Conservation (phyloP, 2,113 vertebrate species). For the Chinchilla lanigera region DNA sequence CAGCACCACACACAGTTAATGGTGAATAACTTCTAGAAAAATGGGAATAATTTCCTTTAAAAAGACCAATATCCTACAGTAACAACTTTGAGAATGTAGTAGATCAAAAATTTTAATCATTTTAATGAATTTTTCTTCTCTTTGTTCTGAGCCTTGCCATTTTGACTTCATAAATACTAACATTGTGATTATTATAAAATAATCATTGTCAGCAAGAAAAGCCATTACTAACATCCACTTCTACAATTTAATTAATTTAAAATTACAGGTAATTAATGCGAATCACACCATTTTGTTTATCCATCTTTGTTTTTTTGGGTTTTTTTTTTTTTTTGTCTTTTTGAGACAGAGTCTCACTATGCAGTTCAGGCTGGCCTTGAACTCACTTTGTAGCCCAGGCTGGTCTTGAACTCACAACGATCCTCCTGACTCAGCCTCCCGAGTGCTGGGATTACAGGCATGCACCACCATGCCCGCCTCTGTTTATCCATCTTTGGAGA, state of each 20-base stretch:
- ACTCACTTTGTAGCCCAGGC: too few species aligned
- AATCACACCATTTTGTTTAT: not conserved
- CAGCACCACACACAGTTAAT: not conserved
- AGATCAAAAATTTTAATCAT: not conserved
- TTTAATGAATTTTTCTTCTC: not conserved
- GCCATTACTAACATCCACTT: not conserved
- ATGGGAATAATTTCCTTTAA: not conserved
- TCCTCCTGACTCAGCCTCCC: too few species aligned
- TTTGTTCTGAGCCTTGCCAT: constrained; percentile 17
- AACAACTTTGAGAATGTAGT: not conserved
- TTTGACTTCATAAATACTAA: constrained; percentile 7
- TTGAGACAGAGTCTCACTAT: too few species aligned
- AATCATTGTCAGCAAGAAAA: not conserved
- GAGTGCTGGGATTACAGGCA: too few species aligned
- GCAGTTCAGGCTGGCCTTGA: too few species aligned
- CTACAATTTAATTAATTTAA: constrained; percentile 34
- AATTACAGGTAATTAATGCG: not conserved
- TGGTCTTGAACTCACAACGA: too few species aligned
- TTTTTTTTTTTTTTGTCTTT: too few species aligned
- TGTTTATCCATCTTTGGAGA: not conserved
- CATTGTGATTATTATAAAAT: not conserved
- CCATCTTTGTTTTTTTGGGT: too few species aligned
- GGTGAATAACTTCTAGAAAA: not conserved
- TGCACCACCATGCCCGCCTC: too few species aligned
- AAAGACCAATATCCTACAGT: not conserved